Conservation (phyloP, 2,797 vertebrate species). For the Carcharodon carcharias region DNA sequence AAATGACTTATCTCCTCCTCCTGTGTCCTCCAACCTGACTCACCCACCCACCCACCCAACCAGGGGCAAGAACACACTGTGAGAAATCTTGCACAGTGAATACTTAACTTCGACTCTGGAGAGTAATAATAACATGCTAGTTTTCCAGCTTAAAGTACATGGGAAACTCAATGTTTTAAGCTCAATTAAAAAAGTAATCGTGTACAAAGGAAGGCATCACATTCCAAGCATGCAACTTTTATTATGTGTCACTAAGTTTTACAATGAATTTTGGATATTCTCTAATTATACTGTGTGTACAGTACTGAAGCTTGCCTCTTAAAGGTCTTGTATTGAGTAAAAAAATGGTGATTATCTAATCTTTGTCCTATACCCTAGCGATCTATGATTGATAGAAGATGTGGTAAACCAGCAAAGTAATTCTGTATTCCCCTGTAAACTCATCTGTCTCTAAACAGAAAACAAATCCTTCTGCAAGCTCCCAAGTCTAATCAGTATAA, state of each 20-base stretch:
- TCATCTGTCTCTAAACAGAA: background rate
- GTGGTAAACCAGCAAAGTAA: background rate
- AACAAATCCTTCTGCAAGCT: conserved; percentile 21
- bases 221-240: background rate
- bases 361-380: background rate
- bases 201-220: background rate
- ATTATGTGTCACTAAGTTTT: background rate
- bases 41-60: background rate
- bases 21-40: background rate
- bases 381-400: background rate
- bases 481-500: background rate
- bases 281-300: background rate
- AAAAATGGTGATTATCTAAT: background rate
- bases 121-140: no score
- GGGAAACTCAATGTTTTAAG: no score
- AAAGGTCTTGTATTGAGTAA: background rate
- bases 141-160: no score
- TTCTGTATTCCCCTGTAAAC: background rate
- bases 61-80: background rate
- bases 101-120: no score
- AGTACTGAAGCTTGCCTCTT: background rate
- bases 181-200: background rate
- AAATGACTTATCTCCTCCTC: background rate
- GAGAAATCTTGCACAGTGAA: background rate
- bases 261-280: background rate